Base-by-base conservation (phyloP, 2,888 invertebrate species). In the Arrhopalites spinosus region DNA sequence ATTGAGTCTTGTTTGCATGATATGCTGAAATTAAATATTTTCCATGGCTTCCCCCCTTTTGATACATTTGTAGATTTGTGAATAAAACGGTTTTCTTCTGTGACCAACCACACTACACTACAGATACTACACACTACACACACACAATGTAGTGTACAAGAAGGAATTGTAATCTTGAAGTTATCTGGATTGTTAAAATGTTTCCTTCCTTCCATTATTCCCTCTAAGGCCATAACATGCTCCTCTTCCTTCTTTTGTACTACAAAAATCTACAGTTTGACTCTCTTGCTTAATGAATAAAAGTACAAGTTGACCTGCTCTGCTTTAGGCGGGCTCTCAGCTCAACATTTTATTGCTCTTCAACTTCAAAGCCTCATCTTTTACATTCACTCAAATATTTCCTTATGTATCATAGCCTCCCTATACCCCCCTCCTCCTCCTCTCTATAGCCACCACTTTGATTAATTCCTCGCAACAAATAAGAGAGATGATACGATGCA, bases 301-400 rank as follows among this genome's bases (percentile, higher is more conserved):
- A 66, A 66, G 66, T 23, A 15, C 29, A 63, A 66, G 56, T 56
- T 67, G 59, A 74, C 74, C 67, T 74, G 74, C 74, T 66, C 66
- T 73, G 73, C 73, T 74, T 68, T 43, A 74, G 74, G 74, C 74
- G 74, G 67, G 74, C 67, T 74, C 30, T 68, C 27, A 74, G 36
- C 27, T 74, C 29, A 15, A 67, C 74, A 74, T 67, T 74, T 74
- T 74, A 67, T 61, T 45, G 29, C 66, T 64, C 73, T 69, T 50
- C 69, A 69, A 27, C 27, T 50, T 17, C 36, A 70, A 30, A 70
- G 56, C 36, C 53, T 17, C 56, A 53, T 56, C 56, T 69, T 69
- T 69, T 53, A 30, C 15, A 70, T 56, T 56, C 36, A 70, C 30
- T 69, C 30, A 56, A 69, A 53, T 45, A 45, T 68, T 68, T 47